These are phyloP conservation scores for Buceros bicornis DNA, from an alignment of 2,797 vertebrate genomes.

Conservation along the genomic window DNA sequence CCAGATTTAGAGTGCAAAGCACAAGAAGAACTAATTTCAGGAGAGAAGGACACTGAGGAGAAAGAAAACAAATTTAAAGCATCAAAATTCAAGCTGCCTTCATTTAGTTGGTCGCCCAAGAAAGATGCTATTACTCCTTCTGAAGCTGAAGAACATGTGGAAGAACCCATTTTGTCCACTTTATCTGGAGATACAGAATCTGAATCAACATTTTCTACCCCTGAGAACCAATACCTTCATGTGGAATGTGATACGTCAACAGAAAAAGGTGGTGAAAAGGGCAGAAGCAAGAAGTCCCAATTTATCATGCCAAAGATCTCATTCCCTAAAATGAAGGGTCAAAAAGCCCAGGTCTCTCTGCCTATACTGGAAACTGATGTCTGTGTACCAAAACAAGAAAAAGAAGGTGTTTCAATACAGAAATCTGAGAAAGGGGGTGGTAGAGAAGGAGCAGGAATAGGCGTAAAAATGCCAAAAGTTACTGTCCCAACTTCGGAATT, in stretches of 20 bases:
- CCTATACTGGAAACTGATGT: conserved; percentile 12
- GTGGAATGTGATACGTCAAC: not conserved
- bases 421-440: not conserved
- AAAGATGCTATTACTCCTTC: conserved; percentile 36
- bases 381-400: not conserved
- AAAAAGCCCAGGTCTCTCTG: conserved; percentile 34
- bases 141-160: not conserved
- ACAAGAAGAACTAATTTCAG: not conserved
- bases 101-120: conserved; percentile 72
- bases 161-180: not conserved
- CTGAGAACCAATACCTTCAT: not conserved
- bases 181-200: not conserved
- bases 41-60: not conserved
- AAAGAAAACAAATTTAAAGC: conserved; percentile 70
- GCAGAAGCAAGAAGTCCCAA: conserved; percentile 25
- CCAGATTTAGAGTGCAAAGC: not conserved
- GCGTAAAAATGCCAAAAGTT: not conserved
- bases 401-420: not conserved
- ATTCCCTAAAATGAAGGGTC: conserved; percentile 61
- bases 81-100: conserved; percentile 74
- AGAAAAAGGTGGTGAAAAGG: not conserved
- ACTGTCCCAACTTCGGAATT: not conserved
- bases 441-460: not conserved
- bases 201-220: not conserved
- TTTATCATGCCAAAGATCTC: conserved; percentile 65